Base-by-base conservation (phyloP, 2,113 vertebrate genomes). In the Eira barbara region DNA sequence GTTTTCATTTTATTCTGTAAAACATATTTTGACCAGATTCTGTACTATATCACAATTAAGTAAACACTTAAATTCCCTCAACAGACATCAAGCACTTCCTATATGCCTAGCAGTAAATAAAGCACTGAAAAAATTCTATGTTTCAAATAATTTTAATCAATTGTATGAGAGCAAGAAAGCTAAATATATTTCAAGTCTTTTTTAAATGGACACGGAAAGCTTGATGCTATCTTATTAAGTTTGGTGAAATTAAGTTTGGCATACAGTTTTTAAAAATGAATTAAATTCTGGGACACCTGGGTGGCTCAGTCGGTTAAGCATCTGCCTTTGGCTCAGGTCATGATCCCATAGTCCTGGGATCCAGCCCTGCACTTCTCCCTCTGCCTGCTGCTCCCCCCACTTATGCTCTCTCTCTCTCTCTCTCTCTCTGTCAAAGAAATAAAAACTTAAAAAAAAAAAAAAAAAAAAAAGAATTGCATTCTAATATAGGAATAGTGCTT, bases 1-100 rank as follows among this genome's bases (percentile, higher is more conserved):
- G 47, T 74, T 97, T 98, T 96, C 57, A 97, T 65, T 97, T 89
- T 76, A 97, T 69, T 74, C 49, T 76, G 95, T 78, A 96, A 97
- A 92, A 90, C 80, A 45, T 55, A 89, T 89, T 96, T 81, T 96
- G 65, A 80, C 67, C 42, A 92, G 57, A 55, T 84, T 96, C 39
- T 92, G 1, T 82, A 94, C 67, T 65, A 47, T 14, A 39, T 76
- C 42, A 94, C 45, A 96, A 91, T 7, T 67, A 96, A 82, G 42
- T 90, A 94, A 89, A 25, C 39, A 92, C 29, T 76, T 80, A 93
- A 39, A 14, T 96, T 96, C 27, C n/a, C 86, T 89, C 23, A 97
- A 39, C 73, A 95, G 65, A 10, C 78, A 93, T 82, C 10, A 67
- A 76, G 76, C 10, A 93, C 45, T 11, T 86, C 86, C 34, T 45